Percentiles rank a stretch among this genome's conserved stretches.
phyloP scores from a whole-genome alignment of 2,797 vertebrate species.

The Selene dorsalis region DNA sequence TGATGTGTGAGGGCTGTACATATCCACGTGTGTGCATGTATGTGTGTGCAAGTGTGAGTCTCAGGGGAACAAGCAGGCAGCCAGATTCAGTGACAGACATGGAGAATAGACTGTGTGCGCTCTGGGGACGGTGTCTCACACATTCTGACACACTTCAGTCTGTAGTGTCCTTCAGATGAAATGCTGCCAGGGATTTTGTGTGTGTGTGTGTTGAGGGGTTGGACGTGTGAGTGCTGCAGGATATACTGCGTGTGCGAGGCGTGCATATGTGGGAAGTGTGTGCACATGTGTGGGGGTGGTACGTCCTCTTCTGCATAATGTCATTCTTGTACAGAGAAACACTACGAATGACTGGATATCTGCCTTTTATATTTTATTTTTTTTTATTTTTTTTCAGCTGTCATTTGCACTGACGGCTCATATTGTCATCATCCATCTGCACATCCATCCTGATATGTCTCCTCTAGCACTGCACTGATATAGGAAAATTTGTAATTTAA shows the following conservation, averaged over 20 bases:
- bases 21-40: not conserved
- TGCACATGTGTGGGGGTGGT: constrained; percentile 30
- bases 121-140: constrained; percentile 79
- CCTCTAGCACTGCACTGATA: not conserved
- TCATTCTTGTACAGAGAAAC: constrained; percentile 29
- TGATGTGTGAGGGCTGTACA: constrained; percentile 31
- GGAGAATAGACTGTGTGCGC: constrained; percentile 68
- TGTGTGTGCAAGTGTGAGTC: constrained; percentile 40
- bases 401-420: constrained; percentile 7
- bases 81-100: constrained; percentile 73
- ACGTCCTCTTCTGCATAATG: constrained; percentile 30
- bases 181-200: constrained; percentile 55
- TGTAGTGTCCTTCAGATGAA: constrained; percentile 78
- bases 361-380: not conserved
- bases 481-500: not conserved
- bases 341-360: constrained; percentile 32
- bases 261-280: constrained; percentile 45
- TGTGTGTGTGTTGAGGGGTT: constrained; percentile 49
- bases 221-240: constrained; percentile 60
- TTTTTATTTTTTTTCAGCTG: not conserved
- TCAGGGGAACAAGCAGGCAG: constrained; percentile 62
- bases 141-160: constrained; percentile 78
- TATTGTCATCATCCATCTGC: constrained; percentile 8
- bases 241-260: constrained; percentile 38
- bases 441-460: constrained; percentile 7